Evolutionary conservation across 1,140 invertebrate genomes (phyloP), one percentile per base, ranked within the genome.

Genomic region (Nylanderia fulva): DNA sequence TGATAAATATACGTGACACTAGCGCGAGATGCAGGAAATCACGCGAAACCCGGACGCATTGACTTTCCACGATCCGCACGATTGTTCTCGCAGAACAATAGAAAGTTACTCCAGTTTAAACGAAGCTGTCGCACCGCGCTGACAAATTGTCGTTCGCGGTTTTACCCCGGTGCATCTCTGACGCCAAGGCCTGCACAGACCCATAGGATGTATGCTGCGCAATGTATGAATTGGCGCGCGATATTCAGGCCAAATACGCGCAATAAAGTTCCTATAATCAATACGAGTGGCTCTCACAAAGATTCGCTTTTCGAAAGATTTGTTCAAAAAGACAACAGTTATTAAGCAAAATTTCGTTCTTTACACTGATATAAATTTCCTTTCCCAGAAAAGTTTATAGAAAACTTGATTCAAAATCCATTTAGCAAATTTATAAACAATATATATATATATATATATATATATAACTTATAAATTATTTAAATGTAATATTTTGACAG

Each of bases 91-190:
- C 21, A 29, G 69, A 85, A 90, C 89, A 90, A 90, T 89, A 63
- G 77, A 77, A 90, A 89, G 88, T 90, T 88, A 88, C 86, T 69
- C 48, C 48, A 61, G 86, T 84, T 90, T 89, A 87, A 90, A 89
- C 89, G 88, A 90, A 89, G 52, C 88, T 80, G 86, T 90, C 85
- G 66, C 24, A 13, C 56, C 56, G 48, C 48, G 58, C 66, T 90
- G 88, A 90, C 89, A 90, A 90, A 90, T 90, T 88, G 77, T 89
- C 68, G 72, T 79, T 85, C 58, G 61, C 45, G 75, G 88, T 90
- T 87, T 82, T 69, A 75, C 85, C 48, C 58, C 45, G 63, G 52
- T 60, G 68, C 60, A 84, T 85, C 54, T 4, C 33, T 56, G 42
- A 74, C 24, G 71, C 69, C 54, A 84, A 74, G 80, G 8, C 45